phyloP scores from a whole-genome alignment of 2,888 invertebrate genomes.

The Petrolisthes manimaculis region DNA sequence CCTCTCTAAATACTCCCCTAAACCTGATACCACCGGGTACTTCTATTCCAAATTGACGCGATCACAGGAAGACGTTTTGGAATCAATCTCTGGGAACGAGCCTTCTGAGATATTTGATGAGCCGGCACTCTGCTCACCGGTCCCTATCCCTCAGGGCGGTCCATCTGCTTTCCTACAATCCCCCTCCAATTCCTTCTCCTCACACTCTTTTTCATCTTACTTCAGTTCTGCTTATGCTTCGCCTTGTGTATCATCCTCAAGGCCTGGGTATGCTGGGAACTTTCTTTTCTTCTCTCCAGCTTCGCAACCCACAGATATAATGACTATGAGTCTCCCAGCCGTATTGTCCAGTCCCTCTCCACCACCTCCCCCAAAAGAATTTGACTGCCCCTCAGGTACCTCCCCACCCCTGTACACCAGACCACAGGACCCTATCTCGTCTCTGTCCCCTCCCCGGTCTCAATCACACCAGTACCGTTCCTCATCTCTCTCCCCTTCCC shows the following conservation, averaged over 20 bases:
- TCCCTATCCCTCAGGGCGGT: conserved; percentile 34
- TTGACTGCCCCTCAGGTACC: not conserved
- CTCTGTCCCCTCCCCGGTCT: conserved; percentile 19
- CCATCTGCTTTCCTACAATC: not conserved
- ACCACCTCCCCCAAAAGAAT: conserved; percentile 12
- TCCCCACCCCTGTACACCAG: conserved; percentile 35
- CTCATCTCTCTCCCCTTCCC: conserved; percentile 5
- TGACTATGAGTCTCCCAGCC: conserved; percentile 64
- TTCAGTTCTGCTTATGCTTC: conserved; percentile 26
- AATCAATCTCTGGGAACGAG: conserved; percentile 4
- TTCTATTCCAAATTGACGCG: conserved; percentile 61
- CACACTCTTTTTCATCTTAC: not conserved
- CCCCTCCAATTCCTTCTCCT: not conserved
- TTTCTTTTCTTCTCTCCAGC: conserved; percentile 56
- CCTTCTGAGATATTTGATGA: not conserved
- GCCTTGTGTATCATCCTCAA: conserved; percentile 5
- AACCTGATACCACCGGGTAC: conserved; percentile 53
- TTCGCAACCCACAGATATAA: conserved; percentile 50
- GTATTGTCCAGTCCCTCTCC: conserved; percentile 41
- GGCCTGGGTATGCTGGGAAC: conserved; percentile 52
- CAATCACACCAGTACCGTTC: not conserved
- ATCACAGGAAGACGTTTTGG: conserved; percentile 43
- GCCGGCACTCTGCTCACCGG: conserved; percentile 25
- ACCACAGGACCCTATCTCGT: conserved; percentile 25
- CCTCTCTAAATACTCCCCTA: conserved; percentile 55